A percentile compares a stretch with the other conserved stretches of the same genome.
Evolutionary conservation across 1,140 invertebrate genomes (phyloP).

Genomic region (Drosophila pruinosa): DNA sequence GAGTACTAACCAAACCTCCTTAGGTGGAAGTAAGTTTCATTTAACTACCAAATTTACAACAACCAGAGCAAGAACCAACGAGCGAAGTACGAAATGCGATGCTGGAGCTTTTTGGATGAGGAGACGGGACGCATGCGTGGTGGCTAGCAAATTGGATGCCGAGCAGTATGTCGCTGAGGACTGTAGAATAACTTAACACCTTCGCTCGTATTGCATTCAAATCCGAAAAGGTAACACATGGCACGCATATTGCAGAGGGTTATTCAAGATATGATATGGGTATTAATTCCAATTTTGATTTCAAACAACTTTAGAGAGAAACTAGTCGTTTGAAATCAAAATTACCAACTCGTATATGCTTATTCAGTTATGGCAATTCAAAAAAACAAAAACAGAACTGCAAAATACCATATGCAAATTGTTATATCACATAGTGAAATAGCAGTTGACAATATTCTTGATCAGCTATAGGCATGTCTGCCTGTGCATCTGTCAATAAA

Average conservation of each 20-base stretch:
- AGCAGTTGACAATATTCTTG: too few relatives aligned
- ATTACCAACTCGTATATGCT: too few relatives aligned
- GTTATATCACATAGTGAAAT: too few relatives aligned
- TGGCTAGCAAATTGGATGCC: slow-evolving; percentile 74
- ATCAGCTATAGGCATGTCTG: too few relatives aligned
- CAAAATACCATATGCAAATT: too few relatives aligned
- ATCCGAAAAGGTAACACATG: slow-evolving; percentile 32
- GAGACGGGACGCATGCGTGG: neutral
- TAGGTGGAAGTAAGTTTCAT: slow-evolving; percentile 51
- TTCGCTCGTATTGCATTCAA: slow-evolving; percentile 57
- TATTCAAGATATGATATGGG: neutral
- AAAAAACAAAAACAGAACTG: too few relatives aligned
- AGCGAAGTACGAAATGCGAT: slow-evolving; percentile 67
- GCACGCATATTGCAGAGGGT: slow-evolving; percentile 25
- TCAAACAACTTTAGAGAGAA: neutral
- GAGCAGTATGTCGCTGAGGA: slow-evolving; percentile 67
- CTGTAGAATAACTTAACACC: slow-evolving; percentile 80
- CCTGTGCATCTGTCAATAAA: too few relatives aligned
- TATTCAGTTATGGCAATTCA: too few relatives aligned
- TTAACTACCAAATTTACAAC: slow-evolving; percentile 28
- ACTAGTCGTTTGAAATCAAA: neutral
- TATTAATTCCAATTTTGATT: neutral
- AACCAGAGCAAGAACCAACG: slow-evolving; percentile 27
- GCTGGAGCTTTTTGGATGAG: slow-evolving; percentile 60
- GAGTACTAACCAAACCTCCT: slow-evolving; percentile 45